phyloP scores from a whole-genome alignment of 2,888 invertebrate species.

The Mesorhabditis spiculigera region DNA sequence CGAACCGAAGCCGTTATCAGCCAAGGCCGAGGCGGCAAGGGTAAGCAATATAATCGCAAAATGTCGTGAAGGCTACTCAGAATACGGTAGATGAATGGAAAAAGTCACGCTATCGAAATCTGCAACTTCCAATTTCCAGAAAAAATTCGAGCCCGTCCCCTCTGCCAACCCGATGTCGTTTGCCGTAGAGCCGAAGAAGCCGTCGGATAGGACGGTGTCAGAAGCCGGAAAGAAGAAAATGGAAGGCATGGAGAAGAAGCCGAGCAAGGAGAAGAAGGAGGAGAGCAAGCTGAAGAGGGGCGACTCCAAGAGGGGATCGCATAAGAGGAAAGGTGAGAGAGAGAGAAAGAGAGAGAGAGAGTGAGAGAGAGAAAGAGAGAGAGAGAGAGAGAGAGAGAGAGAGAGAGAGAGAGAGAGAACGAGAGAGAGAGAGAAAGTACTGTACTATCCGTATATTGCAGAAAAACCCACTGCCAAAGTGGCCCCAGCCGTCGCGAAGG shows the following conservation, averaged over 20 bases:
- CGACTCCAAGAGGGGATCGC: not conserved
- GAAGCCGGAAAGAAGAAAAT: slow-evolving; percentile 1
- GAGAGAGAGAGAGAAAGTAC: not conserved
- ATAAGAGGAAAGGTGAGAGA: not conserved
- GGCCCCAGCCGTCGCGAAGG: not conserved
- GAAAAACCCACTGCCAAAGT: slow-evolving; percentile 3
- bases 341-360: not conserved
- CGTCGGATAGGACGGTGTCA: not conserved
- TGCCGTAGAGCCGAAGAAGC: slow-evolving; percentile 1
- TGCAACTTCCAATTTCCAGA: not conserved
- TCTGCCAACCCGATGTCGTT: not conserved
- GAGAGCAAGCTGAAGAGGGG: not conserved
- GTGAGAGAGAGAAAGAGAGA: not conserved
- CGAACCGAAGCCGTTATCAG: not conserved
- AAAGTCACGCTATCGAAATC: no score
- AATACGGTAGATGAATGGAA: no score
- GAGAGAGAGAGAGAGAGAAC: not conserved
- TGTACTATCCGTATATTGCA: no score
- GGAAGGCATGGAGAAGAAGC: not conserved
- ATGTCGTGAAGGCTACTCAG: not conserved
- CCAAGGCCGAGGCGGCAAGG: slow-evolving; percentile 1
- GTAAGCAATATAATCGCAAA: not conserved
- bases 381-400: not conserved
- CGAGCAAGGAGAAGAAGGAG: not conserved
- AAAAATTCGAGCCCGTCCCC: not conserved